Evolutionary conservation across 2,797 vertebrate species (phyloP).

Genomic region (Pangasius macronema): DNA sequence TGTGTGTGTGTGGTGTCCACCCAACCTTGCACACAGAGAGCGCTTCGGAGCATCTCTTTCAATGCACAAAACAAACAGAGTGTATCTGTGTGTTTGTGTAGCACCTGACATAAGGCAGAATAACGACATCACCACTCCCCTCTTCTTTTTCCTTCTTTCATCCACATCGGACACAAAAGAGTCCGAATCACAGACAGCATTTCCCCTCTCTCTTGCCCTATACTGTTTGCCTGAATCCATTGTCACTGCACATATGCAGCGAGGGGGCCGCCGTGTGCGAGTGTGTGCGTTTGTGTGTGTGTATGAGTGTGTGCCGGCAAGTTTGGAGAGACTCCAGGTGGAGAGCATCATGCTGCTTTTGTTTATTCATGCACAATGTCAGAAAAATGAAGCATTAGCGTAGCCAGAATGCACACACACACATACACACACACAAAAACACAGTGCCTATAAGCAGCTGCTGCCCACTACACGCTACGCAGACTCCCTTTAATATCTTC

Average conservation of each 20-base stretch:
- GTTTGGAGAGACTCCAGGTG: slow-evolving; percentile 59
- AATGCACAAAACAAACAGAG: slow-evolving; percentile 51
- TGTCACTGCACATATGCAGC: slow-evolving; percentile 43
- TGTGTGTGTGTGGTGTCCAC: slow-evolving; percentile 25
- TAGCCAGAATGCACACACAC: slow-evolving; percentile 27
- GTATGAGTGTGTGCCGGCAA: slow-evolving; percentile 7
- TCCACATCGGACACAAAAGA: slow-evolving; percentile 53
- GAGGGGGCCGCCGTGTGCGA: slow-evolving; percentile 26
- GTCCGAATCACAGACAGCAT: slow-evolving; percentile 52
- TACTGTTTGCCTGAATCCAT: slow-evolving; percentile 52
- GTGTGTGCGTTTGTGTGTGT: background rate
- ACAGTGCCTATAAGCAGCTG: slow-evolving; percentile 46
- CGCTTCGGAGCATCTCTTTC: slow-evolving; percentile 48
- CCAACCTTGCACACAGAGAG: slow-evolving; percentile 45
- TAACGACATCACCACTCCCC: slow-evolving; percentile 57
- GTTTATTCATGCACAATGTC: slow-evolving; percentile 62
- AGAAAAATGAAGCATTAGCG: slow-evolving; percentile 43
- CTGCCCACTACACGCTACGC: slow-evolving; percentile 30
- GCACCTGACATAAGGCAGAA: slow-evolving; percentile 58
- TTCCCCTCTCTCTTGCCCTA: slow-evolving; percentile 42
- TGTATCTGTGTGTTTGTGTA: slow-evolving; percentile 44
- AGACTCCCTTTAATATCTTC: slow-evolving; percentile 43
- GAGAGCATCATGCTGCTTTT: slow-evolving; percentile 54
- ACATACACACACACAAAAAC: slow-evolving; percentile 17
- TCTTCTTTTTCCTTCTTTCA: slow-evolving; percentile 49